Evolutionary conservation across 64 coral and sea anemone species (phyloP).

Genomic region (Montipora foliosa): DNA sequence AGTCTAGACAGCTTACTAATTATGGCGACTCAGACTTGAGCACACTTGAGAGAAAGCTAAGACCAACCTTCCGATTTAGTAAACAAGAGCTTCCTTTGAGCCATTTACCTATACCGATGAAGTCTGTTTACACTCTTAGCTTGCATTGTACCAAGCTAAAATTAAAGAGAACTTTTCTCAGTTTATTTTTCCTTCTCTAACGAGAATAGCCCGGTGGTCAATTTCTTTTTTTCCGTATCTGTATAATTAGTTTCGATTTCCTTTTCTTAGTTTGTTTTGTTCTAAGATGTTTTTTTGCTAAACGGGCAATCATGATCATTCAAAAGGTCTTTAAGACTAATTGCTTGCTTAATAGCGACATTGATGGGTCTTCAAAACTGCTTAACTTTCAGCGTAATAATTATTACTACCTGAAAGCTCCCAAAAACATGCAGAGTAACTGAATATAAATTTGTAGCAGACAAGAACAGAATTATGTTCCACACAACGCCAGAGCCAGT

Average conservation of each 20-base stretch:
- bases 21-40: too few relatives aligned
- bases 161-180: too few relatives aligned
- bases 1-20: too few relatives aligned
- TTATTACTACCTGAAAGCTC: not conserved
- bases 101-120: too few relatives aligned
- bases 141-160: too few relatives aligned
- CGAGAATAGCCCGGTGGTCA: too few relatives aligned
- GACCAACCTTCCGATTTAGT: too few relatives aligned
- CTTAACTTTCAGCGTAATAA: not conserved
- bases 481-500: not conserved
- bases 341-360: not conserved
- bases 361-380: conserved; percentile 4
- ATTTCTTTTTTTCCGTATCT: too few relatives aligned
- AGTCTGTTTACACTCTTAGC: too few relatives aligned
- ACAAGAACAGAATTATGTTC: not conserved
- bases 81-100: too few relatives aligned
- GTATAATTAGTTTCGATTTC: not conserved
- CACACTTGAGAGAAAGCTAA: too few relatives aligned
- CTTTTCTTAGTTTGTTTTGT: not conserved
- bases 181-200: too few relatives aligned
- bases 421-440: not conserved
- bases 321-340: conserved; percentile 23
- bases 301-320: not conserved
- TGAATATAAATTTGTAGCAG: not conserved
- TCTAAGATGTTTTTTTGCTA: not conserved